Evolutionary conservation across 2,888 invertebrate genomes (phyloP).

Genomic region (Amiota mariae): DNA sequence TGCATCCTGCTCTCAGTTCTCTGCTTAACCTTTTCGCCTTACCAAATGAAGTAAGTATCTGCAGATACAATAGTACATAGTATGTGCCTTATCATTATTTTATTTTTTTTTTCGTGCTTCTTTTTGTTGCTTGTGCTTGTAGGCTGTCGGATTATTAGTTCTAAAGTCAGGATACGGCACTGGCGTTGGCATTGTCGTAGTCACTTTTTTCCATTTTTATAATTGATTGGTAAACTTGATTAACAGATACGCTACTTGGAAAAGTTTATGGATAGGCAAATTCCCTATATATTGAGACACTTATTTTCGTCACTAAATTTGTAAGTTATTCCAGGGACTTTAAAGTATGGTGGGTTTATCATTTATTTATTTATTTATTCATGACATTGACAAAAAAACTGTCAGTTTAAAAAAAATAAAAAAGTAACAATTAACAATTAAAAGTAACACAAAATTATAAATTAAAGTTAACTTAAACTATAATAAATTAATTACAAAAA

Average conservation of each 20-base stretch:
- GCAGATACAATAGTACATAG: constrained; percentile 9
- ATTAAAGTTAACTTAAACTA: no score
- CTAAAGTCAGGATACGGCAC: constrained; percentile 62
- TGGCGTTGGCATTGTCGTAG: constrained; percentile 1
- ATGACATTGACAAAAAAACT: no score
- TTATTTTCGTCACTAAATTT: no score
- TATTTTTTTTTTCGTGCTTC: constrained; percentile 33
- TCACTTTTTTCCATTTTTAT: not conserved
- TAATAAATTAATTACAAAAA: no score
- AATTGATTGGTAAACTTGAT: not conserved
- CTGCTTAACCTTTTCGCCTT: constrained; percentile 42
- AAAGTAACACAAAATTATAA: no score
- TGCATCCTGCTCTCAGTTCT: constrained; percentile 46
- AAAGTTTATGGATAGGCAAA: not conserved
- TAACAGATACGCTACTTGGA: constrained; percentile 1
- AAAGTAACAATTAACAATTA: no score
- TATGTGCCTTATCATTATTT: constrained; percentile 40
- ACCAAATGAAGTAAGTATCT: constrained; percentile 48
- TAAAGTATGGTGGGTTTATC: no score
- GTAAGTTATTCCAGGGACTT: no score
- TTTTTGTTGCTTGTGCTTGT: constrained; percentile 55
- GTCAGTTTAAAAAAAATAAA: no score
- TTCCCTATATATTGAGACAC: no score
- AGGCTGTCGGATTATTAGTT: constrained; percentile 68
- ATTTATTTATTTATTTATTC: no score